Evolutionary conservation across 2,888 invertebrate species (phyloP).

Genomic region (Agonum fuliginosum): DNA sequence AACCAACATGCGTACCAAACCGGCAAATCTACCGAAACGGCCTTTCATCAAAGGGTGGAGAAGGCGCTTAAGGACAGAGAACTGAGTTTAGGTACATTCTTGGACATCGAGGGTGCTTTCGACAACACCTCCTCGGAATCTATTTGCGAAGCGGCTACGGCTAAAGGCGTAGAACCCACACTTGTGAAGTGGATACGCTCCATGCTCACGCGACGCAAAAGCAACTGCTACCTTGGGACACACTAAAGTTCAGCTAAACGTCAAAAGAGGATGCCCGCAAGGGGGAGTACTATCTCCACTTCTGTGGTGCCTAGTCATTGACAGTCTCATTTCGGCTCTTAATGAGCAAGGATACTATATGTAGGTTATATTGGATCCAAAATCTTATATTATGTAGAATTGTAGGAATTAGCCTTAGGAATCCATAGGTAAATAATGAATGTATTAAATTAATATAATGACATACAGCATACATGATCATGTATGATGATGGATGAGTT

Average conservation of each 20-base stretch:
- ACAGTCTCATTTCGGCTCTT: conserved; percentile 62
- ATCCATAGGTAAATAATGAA: too few species aligned
- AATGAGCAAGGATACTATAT: conserved; percentile 23
- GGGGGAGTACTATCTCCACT: conserved; percentile 66
- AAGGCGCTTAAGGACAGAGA: conserved; percentile 33
- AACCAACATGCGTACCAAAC: neutral
- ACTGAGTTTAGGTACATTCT: conserved; percentile 59
- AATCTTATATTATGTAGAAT: too few species aligned
- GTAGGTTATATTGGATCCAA: too few species aligned
- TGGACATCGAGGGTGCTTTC: conserved; percentile 65
- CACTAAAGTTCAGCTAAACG: neutral
- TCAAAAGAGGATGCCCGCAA: conserved; percentile 65
- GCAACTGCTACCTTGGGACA: neutral
- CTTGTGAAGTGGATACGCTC: neutral
- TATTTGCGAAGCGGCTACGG: neutral
- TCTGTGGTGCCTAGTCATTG: conserved; percentile 65
- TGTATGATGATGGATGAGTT: too few species aligned
- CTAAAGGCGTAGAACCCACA: neutral
- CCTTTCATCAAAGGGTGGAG: neutral
- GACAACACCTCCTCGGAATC: conserved; percentile 58
- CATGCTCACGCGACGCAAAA: neutral
- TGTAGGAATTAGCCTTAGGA: too few species aligned
- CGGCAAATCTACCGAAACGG: neutral
- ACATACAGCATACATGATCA: too few species aligned
- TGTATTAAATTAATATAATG: too few species aligned